Conservation (phyloP, 2,888 invertebrate species). For the Apomyelois bistriatella region DNA sequence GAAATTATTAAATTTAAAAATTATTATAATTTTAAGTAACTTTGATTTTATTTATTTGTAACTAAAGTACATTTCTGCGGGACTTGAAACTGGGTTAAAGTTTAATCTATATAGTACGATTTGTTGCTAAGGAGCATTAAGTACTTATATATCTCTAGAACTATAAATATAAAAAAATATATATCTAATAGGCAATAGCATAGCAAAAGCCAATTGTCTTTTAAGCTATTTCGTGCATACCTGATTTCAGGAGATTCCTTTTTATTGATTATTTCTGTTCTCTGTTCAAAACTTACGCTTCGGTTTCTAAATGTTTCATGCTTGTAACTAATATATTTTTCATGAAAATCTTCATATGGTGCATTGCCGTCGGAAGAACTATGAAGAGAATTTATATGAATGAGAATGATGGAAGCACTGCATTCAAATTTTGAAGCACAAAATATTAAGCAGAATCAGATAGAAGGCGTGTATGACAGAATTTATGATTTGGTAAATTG, state of each 20-base stretch:
- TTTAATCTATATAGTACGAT: no score
- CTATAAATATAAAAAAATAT: not conserved
- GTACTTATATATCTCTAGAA: no score
- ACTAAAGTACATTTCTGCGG: no score
- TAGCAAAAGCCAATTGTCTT: slow-evolving; percentile 21
- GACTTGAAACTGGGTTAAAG: no score
- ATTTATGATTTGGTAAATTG: slow-evolving; percentile 19
- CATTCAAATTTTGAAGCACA: slow-evolving; percentile 31
- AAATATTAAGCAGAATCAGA: slow-evolving; percentile 24
- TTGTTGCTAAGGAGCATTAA: no score
- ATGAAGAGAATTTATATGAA: slow-evolving; percentile 69
- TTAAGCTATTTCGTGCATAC: slow-evolving; percentile 46
- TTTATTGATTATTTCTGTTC: slow-evolving; percentile 57
- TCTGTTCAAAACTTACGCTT: slow-evolving; percentile 86
- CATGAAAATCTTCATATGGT: slow-evolving; percentile 88
- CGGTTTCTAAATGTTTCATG: slow-evolving; percentile 87
- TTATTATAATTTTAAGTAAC: no score
- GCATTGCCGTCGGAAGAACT: slow-evolving; percentile 79
- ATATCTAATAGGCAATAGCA: slow-evolving; percentile 13
- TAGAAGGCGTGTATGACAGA: slow-evolving; percentile 9
- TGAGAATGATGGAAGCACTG: slow-evolving; percentile 60
- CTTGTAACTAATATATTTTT: slow-evolving; percentile 86
- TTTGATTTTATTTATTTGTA: no score
- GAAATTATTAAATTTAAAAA: no score
- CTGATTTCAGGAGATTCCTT: slow-evolving; percentile 54